Conservation (phyloP, 2,888 invertebrate genomes). For the Adelognathus sp. region DNA sequence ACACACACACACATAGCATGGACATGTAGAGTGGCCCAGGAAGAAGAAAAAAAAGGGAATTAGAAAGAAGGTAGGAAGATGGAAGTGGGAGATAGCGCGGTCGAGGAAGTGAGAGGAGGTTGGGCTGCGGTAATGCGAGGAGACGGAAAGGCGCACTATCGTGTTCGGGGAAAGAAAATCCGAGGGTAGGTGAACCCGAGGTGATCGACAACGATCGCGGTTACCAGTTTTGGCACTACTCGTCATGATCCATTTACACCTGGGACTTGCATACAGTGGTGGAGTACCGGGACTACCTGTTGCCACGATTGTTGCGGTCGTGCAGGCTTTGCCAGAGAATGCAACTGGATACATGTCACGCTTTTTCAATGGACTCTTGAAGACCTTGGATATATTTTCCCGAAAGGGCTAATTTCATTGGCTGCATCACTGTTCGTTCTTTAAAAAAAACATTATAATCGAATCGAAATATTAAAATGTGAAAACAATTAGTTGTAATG, state of each 20-base stretch:
- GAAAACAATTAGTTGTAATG: too few relatives aligned
- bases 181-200: neutral
- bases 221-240: neutral
- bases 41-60: conserved; percentile 2
- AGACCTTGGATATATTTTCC: neutral
- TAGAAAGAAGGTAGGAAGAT: conserved; percentile 32
- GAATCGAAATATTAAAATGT: too few relatives aligned
- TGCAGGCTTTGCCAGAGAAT: too few relatives aligned
- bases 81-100: conserved; percentile 23
- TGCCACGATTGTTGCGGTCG: neutral
- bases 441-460: too few relatives aligned
- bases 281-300: neutral
- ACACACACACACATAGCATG: conserved; percentile 16
- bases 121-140: neutral
- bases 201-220: neutral
- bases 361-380: neutral
- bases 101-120: conserved; percentile 19
- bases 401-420: neutral
- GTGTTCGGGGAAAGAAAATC: neutral
- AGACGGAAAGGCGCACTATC: neutral
- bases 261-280: neutral
- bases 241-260: neutral
- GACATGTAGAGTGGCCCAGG: neutral
- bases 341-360: neutral
- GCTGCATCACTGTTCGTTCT: neutral